phyloP scores from a whole-genome alignment of 2,113 vertebrate genomes.

The Embiotoca jacksoni region DNA sequence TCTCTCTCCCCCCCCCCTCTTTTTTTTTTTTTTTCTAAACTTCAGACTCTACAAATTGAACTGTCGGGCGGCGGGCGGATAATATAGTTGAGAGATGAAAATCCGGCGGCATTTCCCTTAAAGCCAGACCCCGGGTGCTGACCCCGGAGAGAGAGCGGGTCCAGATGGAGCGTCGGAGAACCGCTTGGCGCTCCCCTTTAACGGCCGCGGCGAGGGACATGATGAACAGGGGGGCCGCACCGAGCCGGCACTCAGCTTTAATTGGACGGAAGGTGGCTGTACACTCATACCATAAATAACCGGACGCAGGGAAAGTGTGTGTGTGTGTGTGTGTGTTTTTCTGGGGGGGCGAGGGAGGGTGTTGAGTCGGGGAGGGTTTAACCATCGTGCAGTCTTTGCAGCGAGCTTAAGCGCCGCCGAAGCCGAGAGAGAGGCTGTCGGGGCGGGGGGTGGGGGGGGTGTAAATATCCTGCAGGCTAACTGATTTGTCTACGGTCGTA shows the following conservation, averaged over 20 bases:
- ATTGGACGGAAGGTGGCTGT: constrained; percentile 77
- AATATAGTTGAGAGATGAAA: constrained; percentile 35
- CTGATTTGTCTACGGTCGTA: constrained; percentile 79
- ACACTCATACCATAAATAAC: constrained; percentile 75
- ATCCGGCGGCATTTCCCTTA: constrained; percentile 42
- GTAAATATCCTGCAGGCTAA: constrained; percentile 76
- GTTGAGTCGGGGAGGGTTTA: constrained; percentile 3
- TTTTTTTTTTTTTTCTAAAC: not conserved
- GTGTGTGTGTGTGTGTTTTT: not conserved
- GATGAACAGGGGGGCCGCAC: constrained; percentile 67
- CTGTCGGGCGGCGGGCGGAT: constrained; percentile 16
- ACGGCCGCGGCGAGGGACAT: constrained; percentile 44
- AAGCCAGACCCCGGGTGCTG: constrained; percentile 20
- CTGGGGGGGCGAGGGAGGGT: not conserved
- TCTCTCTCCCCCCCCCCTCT: too few relatives aligned
- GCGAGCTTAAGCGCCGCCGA: constrained; percentile 52
- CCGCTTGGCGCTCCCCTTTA: not conserved
- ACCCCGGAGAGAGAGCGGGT: constrained; percentile 32
- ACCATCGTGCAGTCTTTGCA: constrained; percentile 25
- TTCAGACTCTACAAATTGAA: constrained; percentile 44
- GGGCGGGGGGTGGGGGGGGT: constrained; percentile 36
- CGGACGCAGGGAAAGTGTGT: constrained; percentile 19
- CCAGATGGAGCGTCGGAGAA: constrained; percentile 39
- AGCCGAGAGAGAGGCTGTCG: constrained; percentile 52
- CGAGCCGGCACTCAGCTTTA: constrained; percentile 77